Evolutionary conservation across 2,797 vertebrate genomes (phyloP), one percentile per base, ranked within the genome.

Genomic region (Acanthornis magna): DNA sequence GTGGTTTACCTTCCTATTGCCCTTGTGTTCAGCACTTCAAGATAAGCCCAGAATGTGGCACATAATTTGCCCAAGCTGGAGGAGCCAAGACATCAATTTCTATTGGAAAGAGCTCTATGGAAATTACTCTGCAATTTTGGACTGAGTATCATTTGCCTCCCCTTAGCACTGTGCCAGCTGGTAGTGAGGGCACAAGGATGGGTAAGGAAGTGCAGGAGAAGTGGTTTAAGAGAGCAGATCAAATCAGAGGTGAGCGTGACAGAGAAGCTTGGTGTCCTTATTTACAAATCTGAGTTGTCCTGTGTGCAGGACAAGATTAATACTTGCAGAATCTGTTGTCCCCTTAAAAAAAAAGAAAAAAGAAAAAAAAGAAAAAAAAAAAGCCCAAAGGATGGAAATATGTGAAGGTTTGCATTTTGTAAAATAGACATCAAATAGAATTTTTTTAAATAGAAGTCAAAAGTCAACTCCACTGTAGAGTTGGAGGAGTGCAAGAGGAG

Each of bases 291-390:
- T 57, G 16, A 42, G 8, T 62, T 67, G 55, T 23, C 29, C 10
- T 26, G 4, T 26, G 51, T 60, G 26, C 32, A n/a, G 26, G n/a
- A 63, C 27, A 61, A 66, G 29, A 47, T 78, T 30, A 71, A 30
- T 21, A 43, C 7, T n/a, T 38, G 6, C 27, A 20, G 21, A 12
- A 1, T 3, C 9, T 12, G 14, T 7, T 10, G 4, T 1, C 16
- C 1, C 4, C 2, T 3, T 1, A 34, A 27, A 42, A 36, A 30
- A 23, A 32, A 21, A 62, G 67, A 51, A 17, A 30, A 20, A 47
- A 51, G 16, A 30, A 30, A n/a, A 11, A 34, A 3, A 4, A 30
- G 40, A 72, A 42, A 15, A 3, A 4, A 30, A 43, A 72, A 42
- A 15, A 18, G 1, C 12, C 13, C 30, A 26, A 50, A 57, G 32